Percentiles rank a stretch among this genome's conserved stretches.
Conservation (phyloP, 2,888 invertebrate species). For the Pristionchus fissidentatus region DNA sequence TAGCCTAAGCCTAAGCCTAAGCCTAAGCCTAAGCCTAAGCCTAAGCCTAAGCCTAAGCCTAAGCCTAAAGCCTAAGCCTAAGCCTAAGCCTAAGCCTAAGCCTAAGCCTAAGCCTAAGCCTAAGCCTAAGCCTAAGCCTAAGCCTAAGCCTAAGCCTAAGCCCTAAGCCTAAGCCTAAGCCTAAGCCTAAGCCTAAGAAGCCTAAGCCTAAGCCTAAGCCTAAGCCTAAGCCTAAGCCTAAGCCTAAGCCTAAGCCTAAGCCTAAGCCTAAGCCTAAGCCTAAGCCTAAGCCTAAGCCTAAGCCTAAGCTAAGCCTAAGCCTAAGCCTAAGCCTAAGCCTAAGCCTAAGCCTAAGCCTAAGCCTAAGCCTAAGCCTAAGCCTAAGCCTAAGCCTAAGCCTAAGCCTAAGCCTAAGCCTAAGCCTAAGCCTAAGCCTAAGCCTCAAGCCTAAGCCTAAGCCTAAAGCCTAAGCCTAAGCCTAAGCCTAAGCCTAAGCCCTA, state of each 20-base stretch:
- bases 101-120: slow-evolving; percentile 14
- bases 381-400: slow-evolving; percentile 14
- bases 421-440: slow-evolving; percentile 14
- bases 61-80: slow-evolving; percentile 14
- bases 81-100: slow-evolving; percentile 14
- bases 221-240: slow-evolving; percentile 33
- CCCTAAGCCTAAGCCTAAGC: not conserved
- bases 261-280: slow-evolving; percentile 48
- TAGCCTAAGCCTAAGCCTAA: slow-evolving; percentile 10
- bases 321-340: slow-evolving; percentile 52
- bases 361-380: not conserved
- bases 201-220: slow-evolving; percentile 14
- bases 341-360: slow-evolving; percentile 51
- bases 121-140: slow-evolving; percentile 14
- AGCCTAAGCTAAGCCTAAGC: slow-evolving; percentile 50
- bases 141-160: slow-evolving; percentile 8
- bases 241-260: slow-evolving; percentile 47
- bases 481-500: slow-evolving; percentile 14
- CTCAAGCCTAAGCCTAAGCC: not conserved
- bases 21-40: not conserved
- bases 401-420: slow-evolving; percentile 13
- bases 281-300: slow-evolving; percentile 51
- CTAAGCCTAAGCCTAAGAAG: slow-evolving; percentile 14
- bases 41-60: not conserved
- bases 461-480: slow-evolving; percentile 4